Base-by-base conservation (phyloP, 53 echinoderm and acorn worm species). In the Pentamera pediparva region DNA sequence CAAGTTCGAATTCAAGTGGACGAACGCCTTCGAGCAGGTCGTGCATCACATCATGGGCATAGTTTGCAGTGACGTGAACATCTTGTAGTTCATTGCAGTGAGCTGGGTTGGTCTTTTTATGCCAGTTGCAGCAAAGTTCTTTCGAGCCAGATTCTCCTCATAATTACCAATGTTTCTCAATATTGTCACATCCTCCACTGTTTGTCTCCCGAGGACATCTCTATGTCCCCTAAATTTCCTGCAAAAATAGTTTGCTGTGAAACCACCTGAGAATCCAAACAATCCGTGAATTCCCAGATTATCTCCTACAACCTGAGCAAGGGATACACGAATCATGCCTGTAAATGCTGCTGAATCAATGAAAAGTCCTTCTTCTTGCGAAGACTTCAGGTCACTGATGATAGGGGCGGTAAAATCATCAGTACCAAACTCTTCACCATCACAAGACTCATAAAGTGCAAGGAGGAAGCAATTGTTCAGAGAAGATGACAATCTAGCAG, bases 211-310 rank as follows among this genome's bases (percentile, higher is more conserved):
- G 21, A 48, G 17, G 6, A 39, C 45, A 62, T 76, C 53, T 54
- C 82, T 37, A 28, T 75, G 76, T 15, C 31, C n/a, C 39, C 62
- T 78, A 39, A 78, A 84, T 24, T 54, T 53, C 13, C 71, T 70
- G 25, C 72, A 82, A 12, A 29, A 27, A 12, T 65, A 67, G 34
- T 82, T 76, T 19, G 57, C 83, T 5, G 50, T 67, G 37, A 82
- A 82, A 2, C 83, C 65, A 40, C 76, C 83, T 2, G 65, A 65
- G 26, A 82, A 82, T 0, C 83, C 83, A 65, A 76, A 52, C 5
- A 82, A 47, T 1, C 51, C 52, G 32, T 82, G 62, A 0, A 82
- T 18, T 0, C 76, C 83, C 9, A 83, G 53, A 69, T 82, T 76
- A 59, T 82, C 83, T 22, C 83, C 76, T 30, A 62, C 69, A 64